A percentile compares a stretch with the other conserved stretches of the same genome.
Evolutionary conservation across 2,888 invertebrate genomes (phyloP).

Genomic region (Nasonovia ribisnigri): DNA sequence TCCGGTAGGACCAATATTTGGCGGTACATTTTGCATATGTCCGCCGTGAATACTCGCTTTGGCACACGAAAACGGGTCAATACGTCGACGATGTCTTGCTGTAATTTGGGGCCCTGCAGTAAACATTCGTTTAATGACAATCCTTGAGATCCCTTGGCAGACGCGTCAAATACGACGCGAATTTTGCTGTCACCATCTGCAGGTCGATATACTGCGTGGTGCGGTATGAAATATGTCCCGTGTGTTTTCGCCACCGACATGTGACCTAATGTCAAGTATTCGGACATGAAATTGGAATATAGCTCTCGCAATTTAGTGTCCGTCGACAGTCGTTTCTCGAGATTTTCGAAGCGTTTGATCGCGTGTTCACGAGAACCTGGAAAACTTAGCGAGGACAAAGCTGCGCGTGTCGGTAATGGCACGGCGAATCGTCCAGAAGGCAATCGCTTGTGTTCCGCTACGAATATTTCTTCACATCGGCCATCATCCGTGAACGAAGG

Average conservation of each 20-base stretch:
- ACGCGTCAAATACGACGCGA: not conserved
- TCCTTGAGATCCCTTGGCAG: not conserved
- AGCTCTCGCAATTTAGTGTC: not conserved
- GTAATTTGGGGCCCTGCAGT: conserved; percentile 69
- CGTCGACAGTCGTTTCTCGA: not conserved
- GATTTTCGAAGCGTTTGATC: not conserved
- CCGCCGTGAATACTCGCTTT: conserved; percentile 27
- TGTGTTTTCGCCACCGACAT: not conserved
- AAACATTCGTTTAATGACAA: conserved; percentile 69
- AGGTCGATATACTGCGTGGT: not conserved
- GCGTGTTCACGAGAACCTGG: not conserved
- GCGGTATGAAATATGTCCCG: not conserved
- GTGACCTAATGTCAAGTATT: not conserved
- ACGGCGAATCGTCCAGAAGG: not conserved
- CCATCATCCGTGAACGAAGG: not conserved
- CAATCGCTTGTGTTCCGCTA: not conserved
- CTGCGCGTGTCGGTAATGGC: not conserved
- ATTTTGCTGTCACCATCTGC: not conserved
- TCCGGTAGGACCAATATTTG: conserved; percentile 65
- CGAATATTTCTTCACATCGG: not conserved
- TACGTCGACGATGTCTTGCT: conserved; percentile 68
- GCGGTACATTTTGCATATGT: conserved; percentile 40
- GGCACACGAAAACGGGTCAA: conserved; percentile 31
- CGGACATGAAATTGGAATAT: conserved; percentile 7
- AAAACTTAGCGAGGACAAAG: not conserved